Percentiles rank a stretch among this genome's conserved stretches.
Conservation (phyloP, 2,888 invertebrate genomes). For the Hetaerina titia region DNA sequence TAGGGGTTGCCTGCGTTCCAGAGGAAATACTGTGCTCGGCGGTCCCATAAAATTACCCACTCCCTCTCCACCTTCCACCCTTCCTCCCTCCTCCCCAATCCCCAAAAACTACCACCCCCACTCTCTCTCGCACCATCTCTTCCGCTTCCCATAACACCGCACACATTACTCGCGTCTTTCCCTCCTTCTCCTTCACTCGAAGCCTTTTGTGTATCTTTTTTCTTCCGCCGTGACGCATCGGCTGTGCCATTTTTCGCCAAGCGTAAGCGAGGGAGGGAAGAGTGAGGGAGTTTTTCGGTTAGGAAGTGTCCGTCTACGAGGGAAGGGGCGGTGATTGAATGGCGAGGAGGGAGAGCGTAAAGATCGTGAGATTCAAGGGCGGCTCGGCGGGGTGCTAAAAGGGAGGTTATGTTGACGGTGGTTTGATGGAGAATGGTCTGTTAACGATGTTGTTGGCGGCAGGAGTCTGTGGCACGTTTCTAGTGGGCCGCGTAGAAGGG, state of each 20-base stretch:
- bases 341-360: not conserved
- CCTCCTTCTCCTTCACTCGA: not conserved
- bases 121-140: not conserved
- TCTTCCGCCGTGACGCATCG: not conserved
- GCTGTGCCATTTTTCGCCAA: not conserved
- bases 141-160: not conserved
- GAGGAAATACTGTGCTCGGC: slow-evolving; percentile 58
- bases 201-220: slow-evolving; percentile 22
- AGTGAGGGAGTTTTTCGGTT: not conserved
- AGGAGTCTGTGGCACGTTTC: too few relatives aligned
- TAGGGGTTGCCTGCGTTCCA: not conserved
- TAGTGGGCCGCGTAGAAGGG: too few relatives aligned
- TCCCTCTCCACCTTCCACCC: not conserved
- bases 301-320: not conserved
- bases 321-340: not conserved
- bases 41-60: slow-evolving; percentile 57
- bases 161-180: slow-evolving; percentile 13
- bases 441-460: too few relatives aligned
- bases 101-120: not conserved
- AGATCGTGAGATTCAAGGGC: not conserved
- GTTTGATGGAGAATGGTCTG: too few relatives aligned
- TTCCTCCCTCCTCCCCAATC: not conserved
- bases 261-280: not conserved
- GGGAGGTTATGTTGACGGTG: too few relatives aligned
- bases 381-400: too few relatives aligned